Evolutionary conservation across 2,888 invertebrate species (phyloP).

Genomic region (Aporophyla nigra): DNA sequence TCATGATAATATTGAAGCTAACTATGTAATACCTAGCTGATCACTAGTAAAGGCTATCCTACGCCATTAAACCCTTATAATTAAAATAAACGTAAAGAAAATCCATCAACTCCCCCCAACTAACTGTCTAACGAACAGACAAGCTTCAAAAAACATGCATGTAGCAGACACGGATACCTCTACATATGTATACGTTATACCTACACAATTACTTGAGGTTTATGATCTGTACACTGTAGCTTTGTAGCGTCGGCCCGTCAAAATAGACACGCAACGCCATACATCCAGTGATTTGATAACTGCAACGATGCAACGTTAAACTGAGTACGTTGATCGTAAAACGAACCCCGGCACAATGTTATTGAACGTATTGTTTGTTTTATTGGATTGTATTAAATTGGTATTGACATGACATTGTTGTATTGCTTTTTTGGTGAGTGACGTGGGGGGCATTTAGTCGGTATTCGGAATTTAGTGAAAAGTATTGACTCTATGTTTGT

Average conservation of each 20-base stretch:
- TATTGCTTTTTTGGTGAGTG: constrained; percentile 62
- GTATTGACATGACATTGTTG: constrained; percentile 73
- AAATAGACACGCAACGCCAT: constrained; percentile 78
- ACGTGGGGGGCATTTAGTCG: constrained; percentile 16
- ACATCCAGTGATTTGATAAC: constrained; percentile 79
- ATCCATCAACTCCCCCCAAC: constrained; percentile 37
- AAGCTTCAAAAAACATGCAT: constrained; percentile 63
- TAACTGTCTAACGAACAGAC: constrained; percentile 46
- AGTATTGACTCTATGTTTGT: neutral
- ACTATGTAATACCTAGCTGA: neutral
- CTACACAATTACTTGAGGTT: constrained; percentile 66
- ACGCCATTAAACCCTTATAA: neutral
- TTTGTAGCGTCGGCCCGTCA: constrained; percentile 69
- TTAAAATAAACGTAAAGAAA: constrained; percentile 27
- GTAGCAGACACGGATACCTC: constrained; percentile 65
- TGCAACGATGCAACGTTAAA: constrained; percentile 69
- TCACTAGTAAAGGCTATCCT: neutral
- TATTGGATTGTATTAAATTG: constrained; percentile 80
- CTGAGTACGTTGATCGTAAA: constrained; percentile 73
- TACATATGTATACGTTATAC: constrained; percentile 54
- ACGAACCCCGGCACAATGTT: constrained; percentile 74
- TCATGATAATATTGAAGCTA: neutral
- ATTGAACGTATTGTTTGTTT: constrained; percentile 79
- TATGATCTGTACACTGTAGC: constrained; percentile 59
- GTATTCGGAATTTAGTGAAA: neutral